Evolutionary conservation across 2,113 vertebrate species (phyloP).

Genomic region (Psophia crepitans): DNA sequence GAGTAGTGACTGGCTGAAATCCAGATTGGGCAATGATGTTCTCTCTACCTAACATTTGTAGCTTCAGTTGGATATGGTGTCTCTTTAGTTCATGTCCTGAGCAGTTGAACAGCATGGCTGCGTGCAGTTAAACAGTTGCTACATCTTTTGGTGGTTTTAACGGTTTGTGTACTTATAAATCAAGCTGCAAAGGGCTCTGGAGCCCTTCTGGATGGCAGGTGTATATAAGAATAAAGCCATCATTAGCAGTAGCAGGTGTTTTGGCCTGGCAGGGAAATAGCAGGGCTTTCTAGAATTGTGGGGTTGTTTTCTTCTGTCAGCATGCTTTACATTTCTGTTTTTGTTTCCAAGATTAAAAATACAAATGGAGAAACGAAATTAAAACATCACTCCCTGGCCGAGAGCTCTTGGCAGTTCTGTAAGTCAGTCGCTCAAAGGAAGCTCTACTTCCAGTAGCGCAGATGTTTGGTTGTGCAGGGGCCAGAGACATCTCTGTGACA

Average conservation of each 20-base stretch:
- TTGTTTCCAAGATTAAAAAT: slow-evolving; percentile 55
- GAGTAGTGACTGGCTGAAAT: neutral
- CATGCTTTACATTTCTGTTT: slow-evolving; percentile 28
- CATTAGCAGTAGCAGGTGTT: slow-evolving; percentile 59
- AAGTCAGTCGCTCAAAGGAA: slow-evolving; percentile 47
- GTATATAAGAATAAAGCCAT: slow-evolving; percentile 41
- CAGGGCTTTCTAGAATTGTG: slow-evolving; percentile 33
- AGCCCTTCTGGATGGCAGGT: slow-evolving; percentile 58
- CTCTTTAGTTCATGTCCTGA: neutral
- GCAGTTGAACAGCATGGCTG: neutral
- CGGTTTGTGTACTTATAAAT: slow-evolving; percentile 48
- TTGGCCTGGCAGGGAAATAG: slow-evolving; percentile 36
- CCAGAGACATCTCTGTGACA: slow-evolving; percentile 8
- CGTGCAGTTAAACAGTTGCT: slow-evolving; percentile 2
- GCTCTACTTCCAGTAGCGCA: slow-evolving; percentile 50
- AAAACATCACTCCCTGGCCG: neutral
- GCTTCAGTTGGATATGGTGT: neutral
- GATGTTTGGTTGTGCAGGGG: slow-evolving; percentile 35
- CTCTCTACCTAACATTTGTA: neutral
- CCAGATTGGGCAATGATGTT: neutral
- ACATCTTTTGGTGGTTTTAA: slow-evolving; percentile 44
- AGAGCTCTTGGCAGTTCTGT: slow-evolving; percentile 41
- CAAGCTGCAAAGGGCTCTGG: slow-evolving; percentile 28
- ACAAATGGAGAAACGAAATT: slow-evolving; percentile 69
- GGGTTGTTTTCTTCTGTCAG: slow-evolving; percentile 20